Percentiles rank a stretch among this genome's conserved stretches.
Evolutionary conservation across 2,797 vertebrate genomes (phyloP).

Genomic region (Catharus ustulatus): DNA sequence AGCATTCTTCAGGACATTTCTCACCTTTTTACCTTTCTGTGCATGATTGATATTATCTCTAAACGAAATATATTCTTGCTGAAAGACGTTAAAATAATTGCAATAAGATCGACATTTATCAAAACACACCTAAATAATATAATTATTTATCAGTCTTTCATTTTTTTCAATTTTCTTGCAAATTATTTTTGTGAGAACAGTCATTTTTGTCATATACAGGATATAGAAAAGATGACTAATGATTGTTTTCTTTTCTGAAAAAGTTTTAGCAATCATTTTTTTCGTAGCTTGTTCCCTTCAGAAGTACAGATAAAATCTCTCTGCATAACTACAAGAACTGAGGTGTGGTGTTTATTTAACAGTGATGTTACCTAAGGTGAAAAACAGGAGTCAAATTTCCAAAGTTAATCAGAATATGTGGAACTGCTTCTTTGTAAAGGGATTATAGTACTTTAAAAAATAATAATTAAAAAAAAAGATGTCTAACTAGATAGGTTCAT

Average conservation of each 20-base stretch:
- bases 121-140: background rate
- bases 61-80: background rate
- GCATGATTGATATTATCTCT: background rate
- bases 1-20: background rate
- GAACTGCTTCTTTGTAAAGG: background rate
- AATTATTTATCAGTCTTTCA: rapidly evolving
- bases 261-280: background rate
- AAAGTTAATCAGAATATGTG: background rate
- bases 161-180: background rate
- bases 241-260: background rate
- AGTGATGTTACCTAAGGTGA: background rate
- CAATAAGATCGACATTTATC: background rate
- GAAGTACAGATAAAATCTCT: background rate
- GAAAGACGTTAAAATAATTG: background rate
- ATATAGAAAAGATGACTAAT: background rate
- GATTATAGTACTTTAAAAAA: background rate
- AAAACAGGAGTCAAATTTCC: background rate
- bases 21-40: background rate
- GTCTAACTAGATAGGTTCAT: background rate
- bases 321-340: background rate
- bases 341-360: background rate
- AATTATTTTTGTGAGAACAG: background rate
- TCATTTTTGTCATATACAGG: background rate
- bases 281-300: background rate
- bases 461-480: no score